Evolutionary conservation across 1,140 invertebrate species (phyloP).

Genomic region (Saccostrea glomerata): DNA sequence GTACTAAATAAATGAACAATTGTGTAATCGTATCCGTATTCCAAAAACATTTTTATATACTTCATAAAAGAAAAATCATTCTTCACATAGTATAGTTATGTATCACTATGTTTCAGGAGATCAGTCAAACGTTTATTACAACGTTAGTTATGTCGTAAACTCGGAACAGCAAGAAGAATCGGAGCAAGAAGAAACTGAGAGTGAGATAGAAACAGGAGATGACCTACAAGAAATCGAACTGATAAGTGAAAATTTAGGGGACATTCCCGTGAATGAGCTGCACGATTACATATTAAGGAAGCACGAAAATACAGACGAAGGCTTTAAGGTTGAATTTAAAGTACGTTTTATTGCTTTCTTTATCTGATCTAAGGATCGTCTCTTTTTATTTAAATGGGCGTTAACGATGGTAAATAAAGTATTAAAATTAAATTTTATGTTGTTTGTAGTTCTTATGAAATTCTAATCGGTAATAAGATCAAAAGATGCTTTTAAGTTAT

Average conservation of each 20-base stretch:
- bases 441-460: too few relatives aligned
- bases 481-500: too few relatives aligned
- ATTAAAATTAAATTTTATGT: too few relatives aligned
- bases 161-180: not conserved
- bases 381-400: too few relatives aligned
- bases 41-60: too few relatives aligned
- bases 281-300: constrained; percentile 4
- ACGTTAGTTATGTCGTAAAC: not conserved
- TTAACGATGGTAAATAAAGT: too few relatives aligned
- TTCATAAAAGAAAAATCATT: too few relatives aligned
- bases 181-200: not conserved
- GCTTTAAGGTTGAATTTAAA: constrained; percentile 32
- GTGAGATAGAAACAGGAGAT: not conserved
- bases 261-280: not conserved
- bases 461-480: too few relatives aligned
- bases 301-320: not conserved
- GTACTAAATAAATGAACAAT: too few relatives aligned
- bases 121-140: not conserved
- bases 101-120: not conserved
- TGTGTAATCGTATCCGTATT: too few relatives aligned
- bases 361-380: too few relatives aligned
- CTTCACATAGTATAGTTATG: too few relatives aligned
- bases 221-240: not conserved
- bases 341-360: not conserved
- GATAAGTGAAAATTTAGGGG: not conserved